Base-by-base conservation (phyloP, 1,140 invertebrate species). In the Stegodyphus mimosarum region DNA sequence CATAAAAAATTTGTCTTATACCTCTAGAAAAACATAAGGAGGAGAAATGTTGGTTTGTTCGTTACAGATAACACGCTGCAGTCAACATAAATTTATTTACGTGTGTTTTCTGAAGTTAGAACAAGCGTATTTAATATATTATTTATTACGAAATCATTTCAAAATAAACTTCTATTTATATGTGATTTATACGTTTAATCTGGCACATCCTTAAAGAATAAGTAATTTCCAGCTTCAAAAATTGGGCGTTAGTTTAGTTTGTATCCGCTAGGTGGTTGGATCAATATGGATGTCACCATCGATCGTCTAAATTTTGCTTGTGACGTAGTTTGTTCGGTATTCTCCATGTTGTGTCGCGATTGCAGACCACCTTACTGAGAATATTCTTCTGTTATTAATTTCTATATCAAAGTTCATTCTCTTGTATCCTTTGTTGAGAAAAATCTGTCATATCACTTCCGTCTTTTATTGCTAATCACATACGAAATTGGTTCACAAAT, bases 321-420 rank as follows among this genome's bases (percentile, higher is more conserved):
- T 83, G 79, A 74, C 79, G 79, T 83, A 73, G 33, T 73, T 70
- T 18, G 7, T 33, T 11, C 1, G 7, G 69, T 60, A 72, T 79
- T 83, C 79, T 83, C 79, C 79, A 83, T 83, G 79, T 83, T 83
- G 79, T 74, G 18, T 18, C 67, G 55, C 55, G 33, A 52, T 66
- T 66, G 70, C 18, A 63, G 53, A 49, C 55, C 18, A 55, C 7
- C 48, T 49, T 70, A 50, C 66, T 53, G 49, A 76, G n/a, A 53
- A 64, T 11, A 13, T 48, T 50, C 15, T 53, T 7, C 17, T 70
- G 13, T 53, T 53, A 67, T 15, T 69, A 51, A 72, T 51, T 60
- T 72, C 6, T 49, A 33, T 6, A 67, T 75, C 15, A 70, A 6
- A 48, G 9, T 48, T 70, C 48, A 48, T 48, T 49, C 7, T 7